These are phyloP conservation scores for Alviniconcha strummeri DNA, from an alignment of 2,888 invertebrate species.

Conservation along the genomic window DNA sequence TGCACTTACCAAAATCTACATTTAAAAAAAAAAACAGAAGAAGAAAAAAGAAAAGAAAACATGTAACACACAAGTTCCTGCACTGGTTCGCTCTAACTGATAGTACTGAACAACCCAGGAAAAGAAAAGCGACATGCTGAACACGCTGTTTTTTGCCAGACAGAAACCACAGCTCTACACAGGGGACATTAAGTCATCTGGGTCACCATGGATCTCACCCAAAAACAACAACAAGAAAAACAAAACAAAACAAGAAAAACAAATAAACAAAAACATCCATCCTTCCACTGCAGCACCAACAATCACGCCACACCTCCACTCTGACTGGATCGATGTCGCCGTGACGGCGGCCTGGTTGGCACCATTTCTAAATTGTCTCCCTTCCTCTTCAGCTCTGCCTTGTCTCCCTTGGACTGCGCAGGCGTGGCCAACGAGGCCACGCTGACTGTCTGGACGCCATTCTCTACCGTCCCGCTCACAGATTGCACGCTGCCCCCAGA, in stretches of 20 bases:
- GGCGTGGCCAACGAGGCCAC: not conserved
- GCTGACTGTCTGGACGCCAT: slow-evolving; percentile 17
- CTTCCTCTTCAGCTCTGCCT: slow-evolving; percentile 26
- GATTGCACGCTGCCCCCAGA: not conserved
- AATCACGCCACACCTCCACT: slow-evolving; percentile 12
- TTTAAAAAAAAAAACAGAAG: no score
- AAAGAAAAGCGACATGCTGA: no score
- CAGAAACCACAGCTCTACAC: no score
- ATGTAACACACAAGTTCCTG: no score
- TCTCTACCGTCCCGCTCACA: slow-evolving; percentile 5
- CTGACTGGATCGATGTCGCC: slow-evolving; percentile 29
- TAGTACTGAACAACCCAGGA: no score
- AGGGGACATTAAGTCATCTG: no score
- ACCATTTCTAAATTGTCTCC: slow-evolving; percentile 22
- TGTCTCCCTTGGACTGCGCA: slow-evolving; percentile 18
- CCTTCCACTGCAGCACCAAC: not conserved
- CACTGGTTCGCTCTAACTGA: no score
- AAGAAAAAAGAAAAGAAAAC: no score
- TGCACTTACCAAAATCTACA: no score
- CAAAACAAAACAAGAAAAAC: not conserved
- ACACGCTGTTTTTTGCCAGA: no score
- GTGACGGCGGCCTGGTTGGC: slow-evolving; percentile 22
- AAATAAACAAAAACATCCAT: not conserved
- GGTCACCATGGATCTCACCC: not conserved
- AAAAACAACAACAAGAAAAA: not conserved